Conservation (phyloP, 2,797 vertebrate genomes). For the Rhynchonycteris naso region DNA sequence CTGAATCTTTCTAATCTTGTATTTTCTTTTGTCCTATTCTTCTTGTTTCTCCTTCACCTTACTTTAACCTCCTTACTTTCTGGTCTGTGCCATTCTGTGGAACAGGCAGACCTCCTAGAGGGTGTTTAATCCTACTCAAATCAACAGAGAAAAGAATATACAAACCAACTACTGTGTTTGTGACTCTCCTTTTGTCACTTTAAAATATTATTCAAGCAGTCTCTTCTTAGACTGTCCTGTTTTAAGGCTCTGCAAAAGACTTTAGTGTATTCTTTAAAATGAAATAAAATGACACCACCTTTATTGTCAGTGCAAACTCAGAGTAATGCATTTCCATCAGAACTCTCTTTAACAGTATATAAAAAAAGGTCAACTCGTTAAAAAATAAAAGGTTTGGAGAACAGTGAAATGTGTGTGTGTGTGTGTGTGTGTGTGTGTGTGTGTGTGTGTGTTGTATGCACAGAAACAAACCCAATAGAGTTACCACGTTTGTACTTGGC, state of each 20-base stretch:
- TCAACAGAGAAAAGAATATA: constrained; percentile 22
- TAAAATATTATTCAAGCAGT: constrained; percentile 38
- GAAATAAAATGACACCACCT: background rate
- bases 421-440: no score
- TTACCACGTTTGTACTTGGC: background rate
- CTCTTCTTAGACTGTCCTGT: background rate
- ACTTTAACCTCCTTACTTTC: background rate
- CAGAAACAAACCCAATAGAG: background rate
- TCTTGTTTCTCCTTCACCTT: constrained; percentile 19
- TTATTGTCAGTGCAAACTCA: background rate
- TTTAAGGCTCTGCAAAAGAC: background rate
- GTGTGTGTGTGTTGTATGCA: background rate
- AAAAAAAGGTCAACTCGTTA: constrained; percentile 15
- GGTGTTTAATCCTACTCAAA: background rate
- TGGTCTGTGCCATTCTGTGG: background rate
- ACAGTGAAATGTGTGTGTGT: background rate
- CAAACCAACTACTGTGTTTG: background rate
- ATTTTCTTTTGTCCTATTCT: background rate
- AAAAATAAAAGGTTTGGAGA: constrained; percentile 17
- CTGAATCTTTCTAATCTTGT: background rate
- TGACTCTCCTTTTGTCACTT: background rate
- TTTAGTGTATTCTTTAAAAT: background rate
- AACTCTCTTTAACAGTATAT: background rate
- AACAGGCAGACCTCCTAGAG: background rate
- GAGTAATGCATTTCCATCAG: background rate